Evolutionary conservation across 2,797 vertebrate genomes (phyloP), one percentile per base, ranked within the genome.

Genomic region (Helicolenus hilgendorfi): DNA sequence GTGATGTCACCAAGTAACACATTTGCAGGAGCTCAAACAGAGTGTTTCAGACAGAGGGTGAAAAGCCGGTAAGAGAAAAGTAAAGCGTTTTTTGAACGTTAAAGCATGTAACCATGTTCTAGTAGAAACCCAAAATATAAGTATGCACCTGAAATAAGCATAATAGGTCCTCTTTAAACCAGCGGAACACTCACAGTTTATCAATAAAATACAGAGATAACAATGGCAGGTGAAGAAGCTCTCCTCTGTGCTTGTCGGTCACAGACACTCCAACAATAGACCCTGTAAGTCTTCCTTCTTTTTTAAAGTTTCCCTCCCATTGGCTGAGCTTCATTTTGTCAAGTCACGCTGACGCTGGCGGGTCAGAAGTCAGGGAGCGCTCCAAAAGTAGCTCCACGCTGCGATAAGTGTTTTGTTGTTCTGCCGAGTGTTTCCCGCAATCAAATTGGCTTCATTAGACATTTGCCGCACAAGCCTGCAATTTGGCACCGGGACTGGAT

Each of bases 381-480:
- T 68, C n/a, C 10, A 38, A 64, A 49, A 81, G 78, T 27, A 62
- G 74, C 31, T 69, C 55, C 64, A 71, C 33, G 5, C 75, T 67
- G 80, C 26, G 71, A 75, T 74, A 70, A 85, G 68, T 77, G 85
- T 79, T 67, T 86, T 89, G 69, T 81, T 91, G 53, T 81, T 89
- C 76, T 29, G 36, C 41, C 27, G 33, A 87, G 59, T 78, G 73
- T 84, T 79, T 53, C 60, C 53, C 1, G 7, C 59, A 85, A 86
- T 78, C 58, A 76, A 84, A 86, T 36, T 22, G 70, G 15, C 65
- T 58, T 68, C 65, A 83, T 82, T 55, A 68, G 27, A 71, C 68
- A 11, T 18, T 79, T 72, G 56, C 41, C 6, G 24, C 13, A 45
- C 71, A 89, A 59, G 71, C 13, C 64, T 84, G 75, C 74, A 79